phyloP scores from a whole-genome alignment of 2,797 vertebrate genomes.

The Okamejei kenojei region DNA sequence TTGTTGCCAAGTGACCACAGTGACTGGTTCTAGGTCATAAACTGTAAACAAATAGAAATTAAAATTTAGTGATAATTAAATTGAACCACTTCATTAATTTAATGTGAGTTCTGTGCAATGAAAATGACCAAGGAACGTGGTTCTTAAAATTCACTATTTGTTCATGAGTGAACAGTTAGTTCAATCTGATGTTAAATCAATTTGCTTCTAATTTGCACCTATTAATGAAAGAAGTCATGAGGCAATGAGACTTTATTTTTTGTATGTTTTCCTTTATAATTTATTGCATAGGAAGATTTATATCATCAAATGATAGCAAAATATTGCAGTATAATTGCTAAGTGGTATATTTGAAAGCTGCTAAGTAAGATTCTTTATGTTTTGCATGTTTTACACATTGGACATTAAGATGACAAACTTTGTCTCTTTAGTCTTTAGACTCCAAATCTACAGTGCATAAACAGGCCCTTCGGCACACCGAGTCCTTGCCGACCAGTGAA shows the following conservation, averaged over 20 bases:
- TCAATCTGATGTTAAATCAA: conserved; percentile 42
- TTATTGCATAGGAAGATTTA: conserved; percentile 53
- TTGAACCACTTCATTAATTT: conserved; percentile 61
- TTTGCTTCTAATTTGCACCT: conserved; percentile 60
- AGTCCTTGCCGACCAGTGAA: too few species aligned
- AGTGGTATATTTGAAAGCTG: background rate
- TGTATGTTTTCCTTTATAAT: conserved; percentile 56
- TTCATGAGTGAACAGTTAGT: background rate
- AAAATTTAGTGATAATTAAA: conserved; percentile 54
- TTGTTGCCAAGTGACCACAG: background rate
- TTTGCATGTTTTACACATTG: background rate
- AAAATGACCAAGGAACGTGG: conserved; percentile 21
- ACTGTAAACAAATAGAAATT: conserved; percentile 55
- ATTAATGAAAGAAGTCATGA: conserved; percentile 63
- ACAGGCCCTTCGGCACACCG: too few species aligned
- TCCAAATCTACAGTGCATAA: too few species aligned
- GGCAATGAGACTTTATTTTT: conserved; percentile 62
- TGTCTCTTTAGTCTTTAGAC: background rate
- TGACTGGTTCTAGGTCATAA: background rate
- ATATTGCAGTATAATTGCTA: background rate
- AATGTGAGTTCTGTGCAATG: conserved; percentile 55
- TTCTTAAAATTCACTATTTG: conserved; percentile 17
- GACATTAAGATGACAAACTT: background rate
- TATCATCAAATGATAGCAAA: conserved; percentile 11
- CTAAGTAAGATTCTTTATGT: background rate